phyloP scores from a whole-genome alignment of 2,797 vertebrate species.

The Notamacropus eugenii region DNA sequence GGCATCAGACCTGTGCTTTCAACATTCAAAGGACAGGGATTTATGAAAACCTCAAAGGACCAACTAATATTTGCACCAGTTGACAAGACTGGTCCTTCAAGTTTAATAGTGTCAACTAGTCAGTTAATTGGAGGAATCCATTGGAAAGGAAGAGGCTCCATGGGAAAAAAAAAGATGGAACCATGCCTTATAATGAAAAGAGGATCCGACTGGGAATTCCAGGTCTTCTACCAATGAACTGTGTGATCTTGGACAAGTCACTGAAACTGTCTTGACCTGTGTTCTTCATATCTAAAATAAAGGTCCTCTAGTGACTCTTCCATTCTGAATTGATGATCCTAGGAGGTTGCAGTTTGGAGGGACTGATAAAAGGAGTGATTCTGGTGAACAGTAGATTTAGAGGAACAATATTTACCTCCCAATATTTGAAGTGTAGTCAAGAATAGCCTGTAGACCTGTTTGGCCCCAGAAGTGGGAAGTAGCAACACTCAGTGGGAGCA shows the following conservation, averaged over 20 bases:
- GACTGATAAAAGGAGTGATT: not conserved
- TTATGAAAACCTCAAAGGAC: not conserved
- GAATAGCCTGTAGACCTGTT: not conserved
- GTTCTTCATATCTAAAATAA: not conserved
- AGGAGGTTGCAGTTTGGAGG: accelerated
- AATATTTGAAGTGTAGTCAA: not conserved
- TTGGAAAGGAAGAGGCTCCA: not conserved
- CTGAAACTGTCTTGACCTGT: not conserved
- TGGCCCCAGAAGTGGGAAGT: not conserved
- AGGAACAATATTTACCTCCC: not conserved
- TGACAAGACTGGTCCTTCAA: not conserved
- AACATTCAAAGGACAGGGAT: not conserved
- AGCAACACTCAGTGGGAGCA: not conserved
- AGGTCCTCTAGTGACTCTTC: not conserved
- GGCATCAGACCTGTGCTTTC: not conserved
- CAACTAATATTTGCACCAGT: too few species aligned
- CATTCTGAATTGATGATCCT: not conserved
- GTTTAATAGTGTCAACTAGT: not conserved
- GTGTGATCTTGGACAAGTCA: not conserved
- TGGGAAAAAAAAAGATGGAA: not conserved
- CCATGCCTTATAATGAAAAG: not conserved
- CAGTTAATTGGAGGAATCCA: not conserved
- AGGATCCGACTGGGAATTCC: not conserved
- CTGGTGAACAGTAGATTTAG: not conserved
- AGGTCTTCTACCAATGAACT: not conserved